Conservation (phyloP, 1,140 invertebrate species). For the Nylanderia fulva region DNA sequence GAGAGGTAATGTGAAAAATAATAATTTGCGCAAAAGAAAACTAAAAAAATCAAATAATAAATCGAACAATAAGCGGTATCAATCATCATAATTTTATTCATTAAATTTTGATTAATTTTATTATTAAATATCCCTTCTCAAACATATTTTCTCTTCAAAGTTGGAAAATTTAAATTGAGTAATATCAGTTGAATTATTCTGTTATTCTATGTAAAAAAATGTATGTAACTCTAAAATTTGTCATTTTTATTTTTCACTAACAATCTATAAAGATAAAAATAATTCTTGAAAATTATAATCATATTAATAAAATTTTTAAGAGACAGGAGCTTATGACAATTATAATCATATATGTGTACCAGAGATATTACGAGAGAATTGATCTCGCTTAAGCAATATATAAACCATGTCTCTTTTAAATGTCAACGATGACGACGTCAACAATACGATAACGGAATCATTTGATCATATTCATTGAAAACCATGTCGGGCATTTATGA, state of each 20-base stretch:
- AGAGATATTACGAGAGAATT: not conserved
- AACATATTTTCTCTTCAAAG: not conserved
- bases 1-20: not conserved
- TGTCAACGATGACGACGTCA: constrained; percentile 21
- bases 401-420: constrained; percentile 12
- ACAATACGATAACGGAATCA: constrained; percentile 20
- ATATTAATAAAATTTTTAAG: not conserved
- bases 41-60: not conserved
- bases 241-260: not conserved
- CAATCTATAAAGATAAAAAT: not conserved
- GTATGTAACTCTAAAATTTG: not conserved
- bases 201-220: not conserved
- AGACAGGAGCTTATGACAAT: not conserved
- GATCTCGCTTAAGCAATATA: not conserved
- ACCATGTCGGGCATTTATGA: not conserved
- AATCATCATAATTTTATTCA: not conserved
- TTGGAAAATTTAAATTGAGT: not conserved
- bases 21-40: not conserved
- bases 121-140: not conserved
- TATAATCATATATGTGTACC: not conserved
- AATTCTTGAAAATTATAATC: not conserved
- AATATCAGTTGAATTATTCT: not conserved
- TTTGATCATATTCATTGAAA: not conserved
- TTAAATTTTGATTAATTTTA: not conserved
- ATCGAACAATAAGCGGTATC: not conserved